Base-by-base conservation (phyloP, 2,888 invertebrate species). In the Cosmorhoe ocellata region DNA sequence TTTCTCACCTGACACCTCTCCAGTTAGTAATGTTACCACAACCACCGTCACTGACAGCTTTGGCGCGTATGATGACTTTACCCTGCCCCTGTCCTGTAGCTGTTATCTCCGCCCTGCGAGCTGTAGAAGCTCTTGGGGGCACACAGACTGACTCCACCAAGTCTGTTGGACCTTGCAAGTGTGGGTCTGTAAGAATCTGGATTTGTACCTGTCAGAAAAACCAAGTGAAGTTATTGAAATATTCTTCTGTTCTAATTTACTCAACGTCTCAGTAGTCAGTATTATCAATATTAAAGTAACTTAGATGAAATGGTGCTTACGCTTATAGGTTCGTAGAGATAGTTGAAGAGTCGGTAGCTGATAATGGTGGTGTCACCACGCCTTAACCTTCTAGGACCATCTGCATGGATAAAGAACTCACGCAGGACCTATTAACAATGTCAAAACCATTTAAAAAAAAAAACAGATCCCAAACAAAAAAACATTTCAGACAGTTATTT, bases 331-430 rank as follows among this genome's bases (percentile, higher is more conserved):
- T 94, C 91, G 44, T 92, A 91, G 63, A 94, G 82, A 69, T 95
- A 95, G 79, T 95, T 96, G 81, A 93, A 95, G 33, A 95, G 86
- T 0, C 94, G 91, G 11, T 94, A 93, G 55, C 92, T 91, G 39
- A 95, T 77, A 38, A 93, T 91, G 18, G 94, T 79, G 10, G 89
- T 78, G 79, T 95, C 95, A 0, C 93, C 93, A 1, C 93, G 88
- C 48, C 93, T 92, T 0, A 95, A 88, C 0, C 93, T 92, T 52
- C 92, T 92, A 0, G 95, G 95, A 11, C 93, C 80, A 48, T 93
- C 91, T 26, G 94, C 92, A 61, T 95, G 94, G 14, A 95, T 89
- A 80, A 95, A 96, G 79, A 95, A 94, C 4, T 94, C 94, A 49
- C 95, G 94, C 76, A 95, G 95, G 1, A 97, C 96, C 88, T 93